Evolutionary conservation across 1,140 invertebrate species (phyloP), one percentile per base, ranked within the genome.

Genomic region (Marisa cornuarietis): DNA sequence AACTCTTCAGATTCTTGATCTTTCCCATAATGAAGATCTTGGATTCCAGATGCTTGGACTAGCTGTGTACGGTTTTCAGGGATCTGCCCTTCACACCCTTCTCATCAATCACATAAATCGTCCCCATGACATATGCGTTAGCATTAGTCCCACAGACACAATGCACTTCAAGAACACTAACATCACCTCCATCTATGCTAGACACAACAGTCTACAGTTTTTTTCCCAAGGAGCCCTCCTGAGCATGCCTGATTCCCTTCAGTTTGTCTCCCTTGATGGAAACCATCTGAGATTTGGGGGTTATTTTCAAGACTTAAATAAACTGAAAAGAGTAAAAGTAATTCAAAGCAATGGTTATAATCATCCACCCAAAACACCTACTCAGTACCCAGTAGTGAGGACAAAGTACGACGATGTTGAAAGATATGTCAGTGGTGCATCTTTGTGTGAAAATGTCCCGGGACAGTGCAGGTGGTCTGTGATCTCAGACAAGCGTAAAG

Each of bases 101-200:
- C 51, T 69, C 18, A 22, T 58, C 42, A 73, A 72, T n/a, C 52
- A 75, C 20, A 24, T 79, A 9, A 42, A 73, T 61, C 49, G 0
- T 14, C 61, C 69, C 54, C 76, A 73, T 66, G 63, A 66, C 1
- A 4, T 71, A 16, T 61, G 65, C 11, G 77, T 76, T 13, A 22
- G 22, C 22, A 22, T 81, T 10, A 52, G 10, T 20, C 18, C 31
- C 49, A 6, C 22, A 71, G 66, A 79, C 22, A n/a, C 78, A 1
- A 71, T 62, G 24, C 75, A 78, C 58, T 69, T 81, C 20, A 69
- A 73, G 71, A 78, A 81, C 20, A 81, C 80, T 16, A 78, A 22
- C 16, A 62, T 75, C 73, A 51, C 42, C 16, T 24, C 51, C 49
- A 75, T 62, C 14, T 75, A 22, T 16, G 73, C 73, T 0, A 22